Base-by-base conservation (phyloP, 2,797 vertebrate species). In the Arremon aurantiirostris region DNA sequence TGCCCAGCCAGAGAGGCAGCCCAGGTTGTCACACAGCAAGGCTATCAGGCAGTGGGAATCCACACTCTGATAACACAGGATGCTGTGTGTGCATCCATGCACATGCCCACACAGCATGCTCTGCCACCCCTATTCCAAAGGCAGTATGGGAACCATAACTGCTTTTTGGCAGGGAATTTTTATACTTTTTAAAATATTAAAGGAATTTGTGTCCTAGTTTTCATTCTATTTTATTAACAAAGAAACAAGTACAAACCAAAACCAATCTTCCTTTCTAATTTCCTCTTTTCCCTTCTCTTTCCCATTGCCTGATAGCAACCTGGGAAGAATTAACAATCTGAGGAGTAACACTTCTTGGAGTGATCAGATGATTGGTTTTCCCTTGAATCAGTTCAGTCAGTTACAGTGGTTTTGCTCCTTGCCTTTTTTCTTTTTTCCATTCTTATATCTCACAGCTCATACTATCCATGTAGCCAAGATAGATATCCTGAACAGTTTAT, bases 61-160 rank as follows among this genome's bases (percentile, higher is more conserved):
- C 41, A 26, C 18, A 2, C 46, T 23, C 46, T 47, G 46, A 26
- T 47, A 8, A 24, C 23, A 14, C 46, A 47, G 46, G 13, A 5
- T 14, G 53, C 6, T 61, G 13, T 30, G 11, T 42, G n/a, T 73
- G 2, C n/a, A 4, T 59, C 21, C 14, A 1, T 1, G 0, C 12
- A 16, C 2, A 0, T 68, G 18, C 23, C 14, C 57, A 37, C 12
- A 1, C 0, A 3, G 14, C 14, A 0, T 35, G 24, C n/a, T 70
- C 35, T 75, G n/a, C 60, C 53, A 35, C 32, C 49, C 15, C 59
- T 39, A 2, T 78, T 82, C 66, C 42, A 15, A 5, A 50, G 47
- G 47, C 21, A 64, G 10, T 5, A 12, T 0, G 3, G 26, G 24
- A 70, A 27, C 20, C 12, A 9, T 35, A 28, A 4, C 11, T 39